Evolutionary conservation across 2,888 invertebrate species (phyloP), one percentile per base, ranked within the genome.

Genomic region (Orchestes rusci): DNA sequence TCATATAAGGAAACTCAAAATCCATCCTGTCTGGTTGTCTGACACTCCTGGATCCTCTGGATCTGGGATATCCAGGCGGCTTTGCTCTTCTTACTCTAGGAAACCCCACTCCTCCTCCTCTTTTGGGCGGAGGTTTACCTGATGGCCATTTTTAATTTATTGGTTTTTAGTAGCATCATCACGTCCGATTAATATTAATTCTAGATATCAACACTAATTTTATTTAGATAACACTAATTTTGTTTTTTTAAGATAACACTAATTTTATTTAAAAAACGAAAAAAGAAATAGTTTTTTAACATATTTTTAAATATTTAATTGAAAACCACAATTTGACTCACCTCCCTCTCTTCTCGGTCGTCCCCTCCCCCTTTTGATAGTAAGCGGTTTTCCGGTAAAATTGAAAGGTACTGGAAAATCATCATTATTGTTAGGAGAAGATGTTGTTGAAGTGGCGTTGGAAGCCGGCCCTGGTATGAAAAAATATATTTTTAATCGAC

Each of bases 361-460:
- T 4, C 88, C 87, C 58, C 88, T 73, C 10, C 88, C 87, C 13
- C 87, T 83, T 36, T 87, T 86, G 52, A 87, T 74, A 39, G 80
- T 77, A 43, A 76, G 62, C 36, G 77, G 76, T 62, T 77, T 77
- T 20, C 77, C 75, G 46, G 72, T 70, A 54, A 74, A 73, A 52
- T 70, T 69, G 61, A 79, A 79, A 16, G 79, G 75, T 32, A 80
- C 73, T 18, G 80, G 77, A 44, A 79, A 77, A 60, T 70, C 70
- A 48, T 70, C 71, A 16, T 75, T 76, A 18, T 74, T 76, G 36
- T 76, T 73, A 1, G 78, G 77, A 42, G 79, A 78, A 16, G 78
- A 79, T 12, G 79, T 75, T 55, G 76, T 76, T 38, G 78, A 79
- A 50, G 78, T 79, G 32, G 79, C 76, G 45, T 77, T 75, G 17